These are phyloP conservation scores for Sitodiplosis mosellana DNA, from an alignment of 1,140 invertebrate species.

Conservation along the genomic window DNA sequence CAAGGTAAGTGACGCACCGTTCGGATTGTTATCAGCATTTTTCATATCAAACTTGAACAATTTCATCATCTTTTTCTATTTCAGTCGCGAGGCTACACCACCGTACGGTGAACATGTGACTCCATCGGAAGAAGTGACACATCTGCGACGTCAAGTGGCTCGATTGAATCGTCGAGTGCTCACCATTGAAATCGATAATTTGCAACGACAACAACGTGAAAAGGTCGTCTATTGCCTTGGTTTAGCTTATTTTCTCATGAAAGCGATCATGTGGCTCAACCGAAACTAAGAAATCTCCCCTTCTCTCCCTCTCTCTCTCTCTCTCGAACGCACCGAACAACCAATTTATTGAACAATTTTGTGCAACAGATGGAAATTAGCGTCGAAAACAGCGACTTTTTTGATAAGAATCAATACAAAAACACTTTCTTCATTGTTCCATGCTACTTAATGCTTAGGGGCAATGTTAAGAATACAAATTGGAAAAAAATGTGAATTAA, in stretches of 20 bases:
- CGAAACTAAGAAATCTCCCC: constrained; percentile 33
- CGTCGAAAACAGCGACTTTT: not conserved
- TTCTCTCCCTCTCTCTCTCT: too few relatives aligned
- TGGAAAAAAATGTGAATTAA: too few relatives aligned
- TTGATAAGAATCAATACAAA: not conserved
- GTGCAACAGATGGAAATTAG: too few relatives aligned
- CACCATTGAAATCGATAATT: constrained; percentile 61
- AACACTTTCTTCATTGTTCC: not conserved
- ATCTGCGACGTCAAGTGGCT: constrained; percentile 62
- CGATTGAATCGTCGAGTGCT: constrained; percentile 70
- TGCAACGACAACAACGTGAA: constrained; percentile 61
- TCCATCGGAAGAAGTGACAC: constrained; percentile 57
- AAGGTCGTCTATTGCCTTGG: constrained; percentile 64
- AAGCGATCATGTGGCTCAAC: constrained; percentile 69
- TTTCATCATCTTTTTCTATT: too few relatives aligned
- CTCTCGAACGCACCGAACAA: too few relatives aligned
- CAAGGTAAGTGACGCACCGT: not conserved
- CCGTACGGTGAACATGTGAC: constrained; percentile 43
- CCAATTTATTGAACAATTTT: too few relatives aligned
- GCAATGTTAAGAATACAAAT: too few relatives aligned
- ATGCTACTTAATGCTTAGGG: not conserved
- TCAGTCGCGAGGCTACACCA: constrained; percentile 41
- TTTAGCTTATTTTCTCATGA: constrained; percentile 64
- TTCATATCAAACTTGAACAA: too few relatives aligned
- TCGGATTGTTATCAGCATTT: too few relatives aligned